phyloP scores from a whole-genome alignment of 2,797 vertebrate genomes.

The Scarus forsteni region DNA sequence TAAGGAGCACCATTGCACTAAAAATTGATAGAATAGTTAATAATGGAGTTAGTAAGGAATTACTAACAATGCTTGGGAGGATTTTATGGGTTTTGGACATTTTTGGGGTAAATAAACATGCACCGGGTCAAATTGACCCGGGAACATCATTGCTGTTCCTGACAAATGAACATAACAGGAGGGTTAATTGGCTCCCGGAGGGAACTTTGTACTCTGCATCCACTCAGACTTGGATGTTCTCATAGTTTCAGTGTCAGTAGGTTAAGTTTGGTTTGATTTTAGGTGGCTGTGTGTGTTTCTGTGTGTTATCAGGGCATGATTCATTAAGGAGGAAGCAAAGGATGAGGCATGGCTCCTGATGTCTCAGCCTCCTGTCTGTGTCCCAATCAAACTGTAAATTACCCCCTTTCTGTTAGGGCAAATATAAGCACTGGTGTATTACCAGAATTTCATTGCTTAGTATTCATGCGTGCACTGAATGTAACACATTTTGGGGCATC shows the following conservation, averaged over 20 bases:
- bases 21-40: no score
- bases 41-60: no score
- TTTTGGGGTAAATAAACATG: no score
- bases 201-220: conserved; percentile 44
- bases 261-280: conserved; percentile 35
- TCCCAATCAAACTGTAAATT: conserved; percentile 21
- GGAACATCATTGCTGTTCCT: no score
- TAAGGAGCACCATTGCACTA: no score
- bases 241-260: conserved; percentile 23
- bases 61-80: no score
- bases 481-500: background rate
- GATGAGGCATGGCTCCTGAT: conserved; percentile 29
- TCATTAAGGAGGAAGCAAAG: conserved; percentile 12
- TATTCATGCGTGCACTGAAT: background rate
- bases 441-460: background rate
- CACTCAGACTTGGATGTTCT: conserved; percentile 22
- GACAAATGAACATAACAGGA: no score
- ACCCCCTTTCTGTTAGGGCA: conserved; percentile 4
- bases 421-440: background rate
- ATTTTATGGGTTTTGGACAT: no score
- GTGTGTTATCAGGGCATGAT: conserved; percentile 11
- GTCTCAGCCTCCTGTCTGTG: conserved; percentile 28
- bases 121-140: no score
- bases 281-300: conserved; percentile 25
- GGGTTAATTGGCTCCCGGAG: conserved; percentile 40